These are phyloP conservation scores for Euwallacea fornicatus DNA, from an alignment of 1,140 invertebrate genomes.

Conservation along the genomic window DNA sequence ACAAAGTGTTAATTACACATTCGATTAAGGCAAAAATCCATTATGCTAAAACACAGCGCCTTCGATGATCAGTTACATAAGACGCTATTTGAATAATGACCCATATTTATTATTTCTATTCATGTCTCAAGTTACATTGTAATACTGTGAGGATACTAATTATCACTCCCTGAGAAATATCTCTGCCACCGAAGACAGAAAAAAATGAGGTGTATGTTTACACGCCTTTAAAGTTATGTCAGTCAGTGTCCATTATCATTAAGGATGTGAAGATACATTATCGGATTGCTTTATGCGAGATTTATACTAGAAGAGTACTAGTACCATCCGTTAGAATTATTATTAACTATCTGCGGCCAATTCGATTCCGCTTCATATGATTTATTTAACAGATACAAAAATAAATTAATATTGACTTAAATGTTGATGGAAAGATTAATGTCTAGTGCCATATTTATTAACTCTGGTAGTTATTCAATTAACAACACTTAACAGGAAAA, in stretches of 20 bases:
- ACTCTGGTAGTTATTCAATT: conserved; percentile 31
- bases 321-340: background rate
- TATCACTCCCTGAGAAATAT: background rate
- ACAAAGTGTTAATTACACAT: conserved; percentile 3
- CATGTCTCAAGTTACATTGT: background rate
- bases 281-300: background rate
- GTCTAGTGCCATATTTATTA: conserved; percentile 23
- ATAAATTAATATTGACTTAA: conserved; percentile 12
- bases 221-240: background rate
- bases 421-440: conserved; percentile 21
- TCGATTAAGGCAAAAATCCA: background rate
- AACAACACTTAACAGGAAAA: conserved; percentile 29
- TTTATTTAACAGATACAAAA: conserved; percentile 9
- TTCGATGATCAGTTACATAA: background rate
- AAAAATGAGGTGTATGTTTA: background rate
- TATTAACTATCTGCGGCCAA: too few relatives aligned
- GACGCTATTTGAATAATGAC: background rate
- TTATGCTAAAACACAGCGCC: background rate
- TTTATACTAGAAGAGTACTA: background rate
- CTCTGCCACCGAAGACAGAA: background rate
- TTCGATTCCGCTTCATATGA: background rate
- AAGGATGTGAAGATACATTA: background rate
- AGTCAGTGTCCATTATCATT: background rate
- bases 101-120: conserved; percentile 10
- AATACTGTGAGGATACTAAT: background rate